Evolutionary conservation across 2,888 invertebrate species (phyloP).

Genomic region (Halocaridina rubra): DNA sequence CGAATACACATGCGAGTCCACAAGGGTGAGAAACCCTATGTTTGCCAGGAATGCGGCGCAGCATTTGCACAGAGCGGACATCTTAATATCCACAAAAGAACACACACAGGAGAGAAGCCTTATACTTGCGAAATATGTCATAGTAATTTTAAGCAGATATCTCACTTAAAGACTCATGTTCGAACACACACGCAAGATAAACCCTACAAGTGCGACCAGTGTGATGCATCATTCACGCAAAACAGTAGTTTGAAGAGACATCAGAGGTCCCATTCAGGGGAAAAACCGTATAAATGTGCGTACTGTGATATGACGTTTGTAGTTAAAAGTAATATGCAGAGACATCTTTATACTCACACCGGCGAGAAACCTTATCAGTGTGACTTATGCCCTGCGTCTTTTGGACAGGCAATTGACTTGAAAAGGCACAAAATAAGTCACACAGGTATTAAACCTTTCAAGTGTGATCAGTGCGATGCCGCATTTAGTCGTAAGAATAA

Average conservation of each 20-base stretch:
- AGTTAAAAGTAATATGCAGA: conserved; percentile 62
- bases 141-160: conserved; percentile 62
- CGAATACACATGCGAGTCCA: conserved; percentile 61
- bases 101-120: conserved; percentile 62
- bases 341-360: conserved; percentile 60
- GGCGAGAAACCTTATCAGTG: conserved; percentile 61
- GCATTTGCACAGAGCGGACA: conserved; percentile 62
- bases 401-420: conserved; percentile 62
- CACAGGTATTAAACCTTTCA: conserved; percentile 61
- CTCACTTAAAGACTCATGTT: conserved; percentile 62
- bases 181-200: conserved; percentile 61
- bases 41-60: conserved; percentile 60
- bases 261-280: conserved; percentile 57
- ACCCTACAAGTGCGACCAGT: conserved; percentile 59
- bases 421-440: conserved; percentile 63
- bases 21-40: conserved; percentile 59
- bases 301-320: conserved; percentile 63
- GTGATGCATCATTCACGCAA: conserved; percentile 60
- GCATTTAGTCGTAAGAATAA: conserved; percentile 63
- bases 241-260: conserved; percentile 62
- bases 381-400: conserved; percentile 61
- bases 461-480: conserved; percentile 61
- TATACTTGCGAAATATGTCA: conserved; percentile 62
- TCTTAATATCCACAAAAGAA: conserved; percentile 61
- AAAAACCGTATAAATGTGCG: conserved; percentile 62